A percentile compares a stretch with the other conserved stretches of the same genome.
These are phyloP conservation scores for Punctoribates punctum DNA, from an alignment of 2,888 invertebrate genomes.

Conservation along the genomic window DNA sequence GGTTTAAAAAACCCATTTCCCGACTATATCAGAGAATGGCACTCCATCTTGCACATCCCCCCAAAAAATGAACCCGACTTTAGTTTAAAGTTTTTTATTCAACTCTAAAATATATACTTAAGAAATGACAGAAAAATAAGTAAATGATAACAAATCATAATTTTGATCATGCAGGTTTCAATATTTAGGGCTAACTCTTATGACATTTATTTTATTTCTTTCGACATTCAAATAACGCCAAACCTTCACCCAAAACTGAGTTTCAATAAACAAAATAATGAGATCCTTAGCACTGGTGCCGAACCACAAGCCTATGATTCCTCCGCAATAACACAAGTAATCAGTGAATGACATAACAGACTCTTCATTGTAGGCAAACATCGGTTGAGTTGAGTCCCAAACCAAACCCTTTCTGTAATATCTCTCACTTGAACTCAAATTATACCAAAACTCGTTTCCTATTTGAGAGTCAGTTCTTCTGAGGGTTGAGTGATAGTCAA, in stretches of 20 bases:
- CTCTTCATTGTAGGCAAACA: not conserved
- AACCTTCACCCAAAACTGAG: not conserved
- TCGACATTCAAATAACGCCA: too few species aligned
- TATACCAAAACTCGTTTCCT: not conserved
- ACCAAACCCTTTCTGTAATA: not conserved
- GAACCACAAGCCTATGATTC: not conserved
- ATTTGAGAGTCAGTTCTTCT: not conserved
- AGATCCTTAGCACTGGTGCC: not conserved
- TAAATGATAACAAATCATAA: too few species aligned
- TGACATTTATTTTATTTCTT: too few species aligned
- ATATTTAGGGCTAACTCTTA: too few species aligned
- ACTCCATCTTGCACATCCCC: too few species aligned
- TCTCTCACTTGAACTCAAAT: not conserved
- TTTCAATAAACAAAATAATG: not conserved
- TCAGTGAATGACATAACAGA: not conserved
- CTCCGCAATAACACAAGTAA: not conserved
- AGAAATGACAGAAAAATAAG: too few species aligned
- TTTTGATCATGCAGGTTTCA: too few species aligned
- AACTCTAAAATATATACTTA: too few species aligned
- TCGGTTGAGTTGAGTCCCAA: constrained; percentile 10
- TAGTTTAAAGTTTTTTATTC: too few species aligned
- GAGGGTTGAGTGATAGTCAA: not conserved
- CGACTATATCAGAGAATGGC: too few species aligned
- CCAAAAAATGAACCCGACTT: too few species aligned
- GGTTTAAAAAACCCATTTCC: too few species aligned